Evolutionary conservation across 2,888 invertebrate genomes (phyloP).

Genomic region (Congeria kusceri): DNA sequence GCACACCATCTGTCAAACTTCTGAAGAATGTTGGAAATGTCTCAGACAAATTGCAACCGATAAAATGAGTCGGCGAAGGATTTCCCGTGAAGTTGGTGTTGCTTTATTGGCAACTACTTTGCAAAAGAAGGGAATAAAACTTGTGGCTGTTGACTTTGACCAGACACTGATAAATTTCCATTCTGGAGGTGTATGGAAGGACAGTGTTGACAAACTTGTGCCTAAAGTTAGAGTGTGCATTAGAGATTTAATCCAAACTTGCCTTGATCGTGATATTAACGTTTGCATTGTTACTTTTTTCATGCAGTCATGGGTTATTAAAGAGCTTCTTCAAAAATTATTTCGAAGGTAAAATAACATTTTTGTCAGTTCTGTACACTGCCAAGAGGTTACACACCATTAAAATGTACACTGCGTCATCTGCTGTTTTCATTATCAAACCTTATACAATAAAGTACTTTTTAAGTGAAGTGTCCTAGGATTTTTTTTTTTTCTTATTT

Average conservation of each 20-base stretch:
- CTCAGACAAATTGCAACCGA: too few species aligned
- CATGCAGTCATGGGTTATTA: constrained; percentile 78
- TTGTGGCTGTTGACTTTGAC: constrained; percentile 83
- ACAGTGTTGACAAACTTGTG: constrained; percentile 74
- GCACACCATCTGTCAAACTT: too few species aligned
- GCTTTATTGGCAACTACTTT: constrained; percentile 68
- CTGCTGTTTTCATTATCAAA: too few species aligned
- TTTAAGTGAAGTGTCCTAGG: too few species aligned
- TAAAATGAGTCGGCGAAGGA: constrained; percentile 48
- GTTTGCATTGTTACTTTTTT: constrained; percentile 83
- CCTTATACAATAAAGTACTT: too few species aligned
- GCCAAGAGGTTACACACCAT: too few species aligned
- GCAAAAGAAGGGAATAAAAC: constrained; percentile 75
- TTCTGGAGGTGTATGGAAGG: constrained; percentile 81
- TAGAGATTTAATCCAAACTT: constrained; percentile 75
- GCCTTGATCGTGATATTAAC: constrained; percentile 71
- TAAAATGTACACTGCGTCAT: too few species aligned
- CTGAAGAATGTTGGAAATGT: too few species aligned
- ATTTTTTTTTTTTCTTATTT: too few species aligned
- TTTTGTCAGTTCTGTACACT: too few species aligned
- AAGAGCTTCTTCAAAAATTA: constrained; percentile 75
- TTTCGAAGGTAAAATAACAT: constrained; percentile 41
- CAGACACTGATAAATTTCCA: constrained; percentile 81
- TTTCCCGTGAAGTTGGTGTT: constrained; percentile 35
- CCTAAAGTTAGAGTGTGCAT: constrained; percentile 80